Conservation (phyloP, 1,140 invertebrate species). For the Zaprionus lachaisei region DNA sequence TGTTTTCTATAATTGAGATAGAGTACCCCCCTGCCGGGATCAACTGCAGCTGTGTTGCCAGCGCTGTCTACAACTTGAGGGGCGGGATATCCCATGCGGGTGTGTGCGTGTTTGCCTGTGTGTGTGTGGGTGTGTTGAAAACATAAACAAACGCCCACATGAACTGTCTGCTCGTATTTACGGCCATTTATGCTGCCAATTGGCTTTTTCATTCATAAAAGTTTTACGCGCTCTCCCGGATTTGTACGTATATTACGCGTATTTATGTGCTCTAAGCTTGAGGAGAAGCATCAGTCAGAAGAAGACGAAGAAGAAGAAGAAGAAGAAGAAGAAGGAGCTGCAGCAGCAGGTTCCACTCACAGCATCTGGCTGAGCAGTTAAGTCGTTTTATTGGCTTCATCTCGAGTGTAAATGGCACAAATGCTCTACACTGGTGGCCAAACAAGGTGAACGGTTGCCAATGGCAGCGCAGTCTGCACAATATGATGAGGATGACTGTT, state of each 20-base stretch:
- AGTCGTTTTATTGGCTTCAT: constrained; percentile 5
- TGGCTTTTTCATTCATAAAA: constrained; percentile 74
- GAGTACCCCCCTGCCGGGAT: neutral
- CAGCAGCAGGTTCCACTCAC: neutral
- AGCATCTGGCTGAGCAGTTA: constrained; percentile 1
- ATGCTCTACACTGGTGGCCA: neutral
- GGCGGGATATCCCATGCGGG: neutral
- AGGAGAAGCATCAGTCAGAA: neutral
- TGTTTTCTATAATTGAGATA: constrained; percentile 17
- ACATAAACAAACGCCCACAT: constrained; percentile 77
- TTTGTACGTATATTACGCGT: constrained; percentile 11
- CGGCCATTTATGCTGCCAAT: constrained; percentile 55
- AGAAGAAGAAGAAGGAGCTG: neutral
- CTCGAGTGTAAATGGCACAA: neutral
- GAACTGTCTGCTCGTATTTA: constrained; percentile 29
- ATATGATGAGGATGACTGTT: neutral
- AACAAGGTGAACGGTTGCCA: neutral
- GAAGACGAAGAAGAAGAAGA: too few relatives aligned
- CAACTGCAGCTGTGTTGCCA: constrained; percentile 12
- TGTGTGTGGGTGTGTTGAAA: constrained; percentile 16
- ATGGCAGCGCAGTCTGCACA: neutral
- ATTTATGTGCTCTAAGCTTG: neutral
- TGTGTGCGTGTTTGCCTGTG: neutral
- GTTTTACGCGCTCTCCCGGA: constrained; percentile 31
- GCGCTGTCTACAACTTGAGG: neutral